Conservation (phyloP, 2,888 invertebrate species). For the Ganaspis brasiliensis region DNA sequence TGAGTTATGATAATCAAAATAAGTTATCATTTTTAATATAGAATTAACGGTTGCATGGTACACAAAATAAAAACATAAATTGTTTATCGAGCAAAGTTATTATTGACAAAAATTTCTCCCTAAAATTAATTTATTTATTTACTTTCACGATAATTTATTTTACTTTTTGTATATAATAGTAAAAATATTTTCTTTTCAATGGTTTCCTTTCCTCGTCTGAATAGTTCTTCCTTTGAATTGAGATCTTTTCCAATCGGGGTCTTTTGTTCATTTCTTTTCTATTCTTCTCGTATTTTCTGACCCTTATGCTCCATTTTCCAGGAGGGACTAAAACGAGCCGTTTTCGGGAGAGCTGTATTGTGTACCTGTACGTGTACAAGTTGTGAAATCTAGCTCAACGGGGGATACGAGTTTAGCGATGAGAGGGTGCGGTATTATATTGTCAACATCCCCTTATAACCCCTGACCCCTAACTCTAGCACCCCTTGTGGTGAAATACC, state of each 20-base stretch:
- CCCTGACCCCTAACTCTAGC: slow-evolving; percentile 70
- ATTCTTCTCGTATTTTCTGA: background rate
- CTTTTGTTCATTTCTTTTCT: background rate
- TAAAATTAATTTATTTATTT: too few relatives aligned
- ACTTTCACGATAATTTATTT: too few relatives aligned
- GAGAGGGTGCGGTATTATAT: slow-evolving; percentile 27
- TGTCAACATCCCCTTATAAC: slow-evolving; percentile 45
- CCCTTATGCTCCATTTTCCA: slow-evolving; percentile 31
- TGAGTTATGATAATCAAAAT: slow-evolving; percentile 14
- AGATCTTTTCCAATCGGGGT: background rate
- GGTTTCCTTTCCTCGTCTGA: background rate
- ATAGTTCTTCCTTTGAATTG: background rate
- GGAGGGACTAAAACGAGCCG: background rate
- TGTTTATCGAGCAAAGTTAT: too few relatives aligned
- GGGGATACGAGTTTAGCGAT: slow-evolving; percentile 10
- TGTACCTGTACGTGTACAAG: background rate
- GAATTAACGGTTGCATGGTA: too few relatives aligned
- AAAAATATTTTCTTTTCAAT: background rate
- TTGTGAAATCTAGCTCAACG: slow-evolving; percentile 13
- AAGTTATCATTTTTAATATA: too few relatives aligned
- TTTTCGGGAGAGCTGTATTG: background rate
- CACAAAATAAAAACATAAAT: too few relatives aligned
- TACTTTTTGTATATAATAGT: too few relatives aligned
- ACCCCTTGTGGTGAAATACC: slow-evolving; percentile 55
- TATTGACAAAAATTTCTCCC: too few relatives aligned